Percentiles rank a stretch among this genome's conserved stretches.
phyloP scores from a whole-genome alignment of 2,113 vertebrate genomes.

The Anarrhichthys ocellatus region DNA sequence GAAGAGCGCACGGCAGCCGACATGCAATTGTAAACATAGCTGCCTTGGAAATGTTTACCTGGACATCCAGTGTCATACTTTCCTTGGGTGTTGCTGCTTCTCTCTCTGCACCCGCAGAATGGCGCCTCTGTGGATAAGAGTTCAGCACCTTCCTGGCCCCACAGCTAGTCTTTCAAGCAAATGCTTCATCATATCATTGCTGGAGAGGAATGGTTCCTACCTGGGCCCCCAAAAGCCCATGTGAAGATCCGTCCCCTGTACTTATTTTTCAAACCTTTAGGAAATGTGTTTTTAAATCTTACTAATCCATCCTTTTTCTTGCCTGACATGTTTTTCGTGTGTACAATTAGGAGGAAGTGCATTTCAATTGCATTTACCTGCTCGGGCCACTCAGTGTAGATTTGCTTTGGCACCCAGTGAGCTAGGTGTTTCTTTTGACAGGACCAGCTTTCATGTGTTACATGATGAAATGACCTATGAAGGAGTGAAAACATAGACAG shows the following conservation, averaged over 20 bases:
- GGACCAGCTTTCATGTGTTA: constrained; percentile 40
- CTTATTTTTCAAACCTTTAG: constrained; percentile 39
- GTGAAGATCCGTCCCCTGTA: constrained; percentile 13
- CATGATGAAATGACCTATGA: constrained; percentile 51
- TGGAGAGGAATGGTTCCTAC: constrained; percentile 39
- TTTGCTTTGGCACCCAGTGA: constrained; percentile 65
- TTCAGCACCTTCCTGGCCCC: constrained; percentile 54
- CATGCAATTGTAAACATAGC: constrained; percentile 54
- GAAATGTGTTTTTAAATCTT: constrained; percentile 58
- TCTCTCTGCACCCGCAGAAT: constrained; percentile 71
- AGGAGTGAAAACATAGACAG: constrained; percentile 33
- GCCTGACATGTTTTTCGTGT: constrained; percentile 47
- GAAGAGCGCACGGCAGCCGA: constrained; percentile 44
- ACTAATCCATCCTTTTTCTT: constrained; percentile 38
- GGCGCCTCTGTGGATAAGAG: constrained; percentile 73
- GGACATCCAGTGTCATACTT: constrained; percentile 73
- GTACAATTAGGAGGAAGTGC: constrained; percentile 48
- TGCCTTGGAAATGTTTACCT: constrained; percentile 76
- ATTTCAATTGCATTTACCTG: constrained; percentile 56
- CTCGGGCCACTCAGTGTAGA: constrained; percentile 20
- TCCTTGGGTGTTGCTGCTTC: constrained; percentile 74
- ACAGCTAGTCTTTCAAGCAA: constrained; percentile 52
- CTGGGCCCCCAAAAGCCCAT: constrained; percentile 37
- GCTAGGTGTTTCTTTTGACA: constrained; percentile 41
- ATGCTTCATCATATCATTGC: constrained; percentile 53